These are phyloP conservation scores for Spheniscus mendiculus DNA, from an alignment of 2,113 vertebrate genomes.

Conservation along the genomic window DNA sequence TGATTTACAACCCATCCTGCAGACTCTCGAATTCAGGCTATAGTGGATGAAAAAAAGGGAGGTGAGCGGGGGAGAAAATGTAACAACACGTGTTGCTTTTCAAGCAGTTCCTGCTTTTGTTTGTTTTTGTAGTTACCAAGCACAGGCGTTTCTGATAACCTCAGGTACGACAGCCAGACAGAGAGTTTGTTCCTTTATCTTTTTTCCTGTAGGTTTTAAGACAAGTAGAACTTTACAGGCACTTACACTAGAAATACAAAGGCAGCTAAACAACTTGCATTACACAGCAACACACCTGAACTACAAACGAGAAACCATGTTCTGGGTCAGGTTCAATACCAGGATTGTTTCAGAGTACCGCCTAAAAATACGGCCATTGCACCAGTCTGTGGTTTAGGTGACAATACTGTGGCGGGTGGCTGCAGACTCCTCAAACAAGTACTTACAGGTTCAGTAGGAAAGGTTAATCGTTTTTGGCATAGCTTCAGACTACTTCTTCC, in stretches of 20 bases:
- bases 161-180: not conserved
- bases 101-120: not conserved
- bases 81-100: not conserved
- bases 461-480: not conserved
- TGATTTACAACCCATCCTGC: not conserved
- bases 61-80: not conserved
- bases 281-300: not conserved
- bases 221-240: not conserved
- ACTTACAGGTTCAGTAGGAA: not conserved
- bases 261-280: not conserved
- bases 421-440: not conserved
- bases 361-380: not conserved
- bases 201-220: not conserved
- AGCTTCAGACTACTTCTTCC: not conserved
- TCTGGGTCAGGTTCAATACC: not conserved
- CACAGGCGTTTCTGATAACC: not conserved
- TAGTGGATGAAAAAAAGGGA: not conserved
- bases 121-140: not conserved
- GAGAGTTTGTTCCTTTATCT: not conserved
- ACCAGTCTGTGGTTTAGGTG: not conserved
- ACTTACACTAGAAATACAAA: not conserved
- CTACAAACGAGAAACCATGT: not conserved
- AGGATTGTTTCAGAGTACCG: not conserved
- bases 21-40: not conserved
- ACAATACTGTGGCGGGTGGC: not conserved